phyloP scores from a whole-genome alignment of 2,113 vertebrate species.

The Ariopsis seemanni region DNA sequence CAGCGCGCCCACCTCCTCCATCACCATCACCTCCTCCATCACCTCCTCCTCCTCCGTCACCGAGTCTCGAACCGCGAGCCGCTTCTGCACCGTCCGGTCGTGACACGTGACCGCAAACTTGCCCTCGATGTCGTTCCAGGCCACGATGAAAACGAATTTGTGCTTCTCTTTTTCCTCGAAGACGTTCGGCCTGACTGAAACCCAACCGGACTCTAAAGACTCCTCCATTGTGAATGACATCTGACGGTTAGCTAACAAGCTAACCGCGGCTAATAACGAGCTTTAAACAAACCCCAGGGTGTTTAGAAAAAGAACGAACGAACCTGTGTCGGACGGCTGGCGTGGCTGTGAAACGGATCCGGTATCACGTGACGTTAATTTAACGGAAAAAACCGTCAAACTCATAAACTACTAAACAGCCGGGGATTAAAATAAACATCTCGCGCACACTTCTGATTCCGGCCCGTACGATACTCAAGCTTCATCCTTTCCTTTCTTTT shows the following conservation, averaged over 20 bases:
- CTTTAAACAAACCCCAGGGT: neutral
- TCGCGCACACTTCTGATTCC: neutral
- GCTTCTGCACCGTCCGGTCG: conserved; percentile 88
- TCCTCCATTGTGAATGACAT: conserved; percentile 93
- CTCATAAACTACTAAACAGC: neutral
- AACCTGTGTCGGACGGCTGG: neutral
- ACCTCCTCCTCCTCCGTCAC: conserved; percentile 58
- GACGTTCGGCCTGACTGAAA: conserved; percentile 87
- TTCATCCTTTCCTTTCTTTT: neutral
- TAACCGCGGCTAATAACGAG: conserved; percentile 26
- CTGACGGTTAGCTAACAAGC: conserved; percentile 47
- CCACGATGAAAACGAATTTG: conserved; percentile 96
- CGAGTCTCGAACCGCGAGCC: conserved; percentile 77
- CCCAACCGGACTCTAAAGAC: conserved; percentile 91
- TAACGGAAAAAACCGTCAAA: neutral
- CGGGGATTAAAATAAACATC: neutral
- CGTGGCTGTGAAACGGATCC: neutral
- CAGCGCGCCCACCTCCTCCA: conserved; percentile 53
- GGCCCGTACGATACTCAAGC: neutral
- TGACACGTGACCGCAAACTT: conserved; percentile 98
- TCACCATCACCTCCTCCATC: conserved; percentile 50
- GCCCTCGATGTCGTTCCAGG: conserved; percentile 95
- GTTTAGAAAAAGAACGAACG: neutral
- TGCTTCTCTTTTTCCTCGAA: conserved; percentile 92
- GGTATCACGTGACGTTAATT: neutral